Percentiles rank a stretch among this genome's conserved stretches.
Conservation (phyloP, 2,797 vertebrate species). For the Pseudochirops cupreus region DNA sequence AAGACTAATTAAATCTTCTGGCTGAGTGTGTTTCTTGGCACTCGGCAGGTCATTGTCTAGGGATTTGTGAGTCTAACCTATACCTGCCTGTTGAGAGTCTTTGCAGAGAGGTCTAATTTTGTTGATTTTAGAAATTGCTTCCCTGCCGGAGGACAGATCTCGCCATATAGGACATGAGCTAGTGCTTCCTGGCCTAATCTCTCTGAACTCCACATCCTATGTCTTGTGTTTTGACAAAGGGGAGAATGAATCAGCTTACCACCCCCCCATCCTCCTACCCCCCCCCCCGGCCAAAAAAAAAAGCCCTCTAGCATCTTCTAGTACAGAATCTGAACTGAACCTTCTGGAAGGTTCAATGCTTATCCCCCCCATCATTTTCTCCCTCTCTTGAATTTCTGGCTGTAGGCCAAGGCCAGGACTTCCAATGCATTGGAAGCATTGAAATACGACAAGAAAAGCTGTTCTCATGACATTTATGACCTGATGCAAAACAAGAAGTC, state of each 20-base stretch:
- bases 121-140: background rate
- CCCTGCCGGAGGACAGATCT: background rate
- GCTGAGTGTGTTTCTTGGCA: slow-evolving; percentile 11
- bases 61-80: background rate
- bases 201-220: background rate
- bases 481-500: slow-evolving; percentile 12
- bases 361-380: background rate
- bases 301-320: background rate
- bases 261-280: no score
- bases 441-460: slow-evolving; percentile 22
- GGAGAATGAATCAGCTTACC: background rate
- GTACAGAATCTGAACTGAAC: slow-evolving; percentile 11
- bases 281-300: no score
- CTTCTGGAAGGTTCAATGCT: background rate
- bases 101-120: background rate
- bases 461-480: slow-evolving; percentile 30
- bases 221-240: background rate
- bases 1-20: slow-evolving; percentile 7
- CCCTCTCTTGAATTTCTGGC: slow-evolving; percentile 17
- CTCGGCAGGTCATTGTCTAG: background rate
- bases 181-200: background rate
- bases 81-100: slow-evolving; percentile 12
- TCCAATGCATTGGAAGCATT: background rate
- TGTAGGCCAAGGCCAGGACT: slow-evolving; percentile 24
- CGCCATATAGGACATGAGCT: background rate